Evolutionary conservation across 1,140 invertebrate genomes (phyloP), one percentile per base, ranked within the genome.

Genomic region (Lepidurus arcticus): DNA sequence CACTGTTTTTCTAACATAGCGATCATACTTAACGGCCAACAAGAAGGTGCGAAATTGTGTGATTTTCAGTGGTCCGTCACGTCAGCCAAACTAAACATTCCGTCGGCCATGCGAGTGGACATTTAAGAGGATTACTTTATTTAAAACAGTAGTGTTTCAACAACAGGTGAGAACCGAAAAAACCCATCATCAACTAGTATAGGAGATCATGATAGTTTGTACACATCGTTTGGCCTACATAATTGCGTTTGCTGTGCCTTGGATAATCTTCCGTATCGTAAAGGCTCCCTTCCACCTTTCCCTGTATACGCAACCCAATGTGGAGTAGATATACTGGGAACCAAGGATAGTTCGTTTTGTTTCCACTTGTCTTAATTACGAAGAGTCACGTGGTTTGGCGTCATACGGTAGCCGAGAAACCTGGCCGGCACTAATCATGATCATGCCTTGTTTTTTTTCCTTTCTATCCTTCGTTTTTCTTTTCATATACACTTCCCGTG

Each of bases 401-500:
- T 65, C 53, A 65, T 65, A 65, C 53, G 53, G 53, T 65, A 65
- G 53, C 53, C 53, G 53, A 65, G 53, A 16, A 65, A 65, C 53
- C 53, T n/a, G 53, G 53, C 53, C 53, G 53, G n/a, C 53, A 65
- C 53, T 65, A 65, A 65, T 65, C 53, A 21, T 21, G 21, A 65
- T 13, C 53, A n/a, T 65, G 16, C 53, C 53, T 11, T 65, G 53
- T 9, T 65, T 65, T 65, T 65, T 65, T 65, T 21, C 16, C 21
- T 65, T 65, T 65, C 21, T 65, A 7, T 65, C 53, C 53, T 65
- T n/a, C 21, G 6, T 21, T 21, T 65, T 21, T 65, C 53, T 13
- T 65, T 47, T 65, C n/a, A 65, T 34, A 34, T 34, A 34, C 34
- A 34, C 34, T 34, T 34, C 34, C 34, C 34, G 34, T 34, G 34